These are phyloP conservation scores for Cybosia mesomella DNA, from an alignment of 2,888 invertebrate genomes.

Conservation along the genomic window DNA sequence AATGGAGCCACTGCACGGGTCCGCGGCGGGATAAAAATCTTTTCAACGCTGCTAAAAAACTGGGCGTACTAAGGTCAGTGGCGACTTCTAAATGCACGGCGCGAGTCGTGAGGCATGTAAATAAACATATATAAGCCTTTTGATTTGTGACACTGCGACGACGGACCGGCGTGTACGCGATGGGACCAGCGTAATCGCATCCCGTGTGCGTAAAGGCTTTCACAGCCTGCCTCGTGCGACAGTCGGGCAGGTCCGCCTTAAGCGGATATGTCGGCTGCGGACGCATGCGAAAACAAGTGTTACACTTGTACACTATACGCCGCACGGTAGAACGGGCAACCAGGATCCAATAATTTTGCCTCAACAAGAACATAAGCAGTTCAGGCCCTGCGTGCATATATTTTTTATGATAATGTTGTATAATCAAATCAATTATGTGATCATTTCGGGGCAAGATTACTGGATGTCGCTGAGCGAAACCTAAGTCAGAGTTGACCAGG, in stretches of 20 bases:
- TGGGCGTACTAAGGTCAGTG: neutral
- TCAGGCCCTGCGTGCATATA: conserved; percentile 1
- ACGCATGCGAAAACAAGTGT: too few species aligned
- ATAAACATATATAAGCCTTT: neutral
- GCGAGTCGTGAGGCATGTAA: conserved; percentile 1
- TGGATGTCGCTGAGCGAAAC: neutral
- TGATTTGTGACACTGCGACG: neutral
- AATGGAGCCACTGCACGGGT: conserved; percentile 1
- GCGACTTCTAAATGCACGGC: neutral
- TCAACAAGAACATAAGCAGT: neutral
- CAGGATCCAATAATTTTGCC: too few species aligned
- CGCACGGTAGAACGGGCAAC: too few species aligned
- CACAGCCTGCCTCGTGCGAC: neutral
- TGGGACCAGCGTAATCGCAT: neutral
- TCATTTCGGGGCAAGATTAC: neutral
- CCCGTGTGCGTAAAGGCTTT: conserved; percentile 5
- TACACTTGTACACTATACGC: too few species aligned
- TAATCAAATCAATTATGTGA: neutral
- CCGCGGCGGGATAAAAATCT: neutral
- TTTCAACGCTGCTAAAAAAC: neutral
- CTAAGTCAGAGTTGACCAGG: neutral
- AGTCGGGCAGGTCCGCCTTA: neutral
- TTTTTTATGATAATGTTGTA: neutral
- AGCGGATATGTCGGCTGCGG: neutral
- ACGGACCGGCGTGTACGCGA: neutral